Evolutionary conservation across 2,888 invertebrate genomes (phyloP).

Genomic region (Ischnura elegans): DNA sequence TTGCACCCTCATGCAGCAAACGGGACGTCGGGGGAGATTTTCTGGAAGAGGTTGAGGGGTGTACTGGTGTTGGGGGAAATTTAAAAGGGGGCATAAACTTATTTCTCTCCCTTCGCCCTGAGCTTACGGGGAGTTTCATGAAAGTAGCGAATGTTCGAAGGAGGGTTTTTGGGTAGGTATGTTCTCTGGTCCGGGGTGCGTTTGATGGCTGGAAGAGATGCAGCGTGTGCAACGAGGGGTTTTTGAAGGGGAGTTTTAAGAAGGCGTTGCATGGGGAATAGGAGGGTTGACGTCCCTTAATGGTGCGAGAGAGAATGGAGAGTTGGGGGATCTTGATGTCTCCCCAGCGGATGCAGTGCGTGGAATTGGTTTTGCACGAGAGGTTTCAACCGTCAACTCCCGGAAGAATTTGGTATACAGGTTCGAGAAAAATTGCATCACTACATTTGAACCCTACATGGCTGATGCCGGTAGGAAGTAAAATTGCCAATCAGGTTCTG

Average conservation of each 20-base stretch:
- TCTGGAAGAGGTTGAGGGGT: too few species aligned
- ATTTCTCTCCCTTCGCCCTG: not conserved
- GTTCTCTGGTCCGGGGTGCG: too few species aligned
- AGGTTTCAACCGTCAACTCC: too few species aligned
- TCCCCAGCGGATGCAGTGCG: not conserved
- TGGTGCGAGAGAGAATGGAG: not conserved
- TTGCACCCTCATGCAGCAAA: not conserved
- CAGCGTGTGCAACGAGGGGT: not conserved
- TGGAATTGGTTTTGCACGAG: not conserved
- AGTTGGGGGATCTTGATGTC: not conserved
- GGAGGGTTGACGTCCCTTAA: not conserved
- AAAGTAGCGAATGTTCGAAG: slow-evolving; percentile 12
- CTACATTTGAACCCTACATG: too few species aligned
- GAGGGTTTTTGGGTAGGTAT: not conserved
- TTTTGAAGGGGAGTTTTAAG: not conserved
- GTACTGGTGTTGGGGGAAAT: not conserved
- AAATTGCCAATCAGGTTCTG: too few species aligned
- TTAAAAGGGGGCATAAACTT: not conserved
- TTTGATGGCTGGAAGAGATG: not conserved
- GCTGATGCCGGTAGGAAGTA: too few species aligned
- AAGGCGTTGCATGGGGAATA: not conserved
- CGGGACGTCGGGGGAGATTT: not conserved
- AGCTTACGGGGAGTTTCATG: not conserved
- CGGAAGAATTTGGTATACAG: too few species aligned
- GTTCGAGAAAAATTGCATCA: too few species aligned